Evolutionary conservation across 2,797 vertebrate species (phyloP), one percentile per base, ranked within the genome.

Genomic region (Ibycter americanus): DNA sequence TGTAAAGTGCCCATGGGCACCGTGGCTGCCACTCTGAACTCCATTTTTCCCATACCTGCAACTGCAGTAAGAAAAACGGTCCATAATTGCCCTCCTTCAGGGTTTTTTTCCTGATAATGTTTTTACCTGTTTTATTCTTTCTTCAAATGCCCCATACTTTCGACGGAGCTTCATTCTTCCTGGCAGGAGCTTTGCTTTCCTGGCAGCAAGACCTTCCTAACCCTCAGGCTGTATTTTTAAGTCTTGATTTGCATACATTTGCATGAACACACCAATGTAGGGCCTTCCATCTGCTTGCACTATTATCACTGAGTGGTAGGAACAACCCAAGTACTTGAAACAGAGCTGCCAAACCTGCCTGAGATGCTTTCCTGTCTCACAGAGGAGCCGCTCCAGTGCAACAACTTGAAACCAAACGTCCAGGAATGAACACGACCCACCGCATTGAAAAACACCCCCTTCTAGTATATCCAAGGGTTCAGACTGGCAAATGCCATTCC

Each of bases 371-470:
- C 4, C 22, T 71, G 27, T 73, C 47, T 90, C 40, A 49, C 34
- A 10, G 8, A 21, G 51, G 23, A 46, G 6, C 49, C 4, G 2
- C 42, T 90, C 55, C 1, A 1, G 23, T 59, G n/a, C 54, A 74
- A 10, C 47, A 56, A 40, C 42, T 58, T 42, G 42, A 73, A 91
- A 36, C 12, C 21, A 83, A 40, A n/a, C 7, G 80, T 85, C 10
- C 32, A 80, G 51, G 38, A 3, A 1, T 51, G 32, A 72, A n/a
- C 54, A 31, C 11, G 31, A n/a, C 17, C 47, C 27, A n/a, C 14
- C 0, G 0, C 4, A 1, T 22, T 58, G 32, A 51, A 77, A 93
- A 94, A 29, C 0, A 0, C 1, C 11, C 15, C 15, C 21, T 54
- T 81, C 8, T 12, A 61, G 9, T 31, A 23, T 42, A 31, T 40